Evolutionary conservation across 2,888 invertebrate genomes (phyloP), one percentile per base, ranked within the genome.

Genomic region (Leistus spinibarbis): DNA sequence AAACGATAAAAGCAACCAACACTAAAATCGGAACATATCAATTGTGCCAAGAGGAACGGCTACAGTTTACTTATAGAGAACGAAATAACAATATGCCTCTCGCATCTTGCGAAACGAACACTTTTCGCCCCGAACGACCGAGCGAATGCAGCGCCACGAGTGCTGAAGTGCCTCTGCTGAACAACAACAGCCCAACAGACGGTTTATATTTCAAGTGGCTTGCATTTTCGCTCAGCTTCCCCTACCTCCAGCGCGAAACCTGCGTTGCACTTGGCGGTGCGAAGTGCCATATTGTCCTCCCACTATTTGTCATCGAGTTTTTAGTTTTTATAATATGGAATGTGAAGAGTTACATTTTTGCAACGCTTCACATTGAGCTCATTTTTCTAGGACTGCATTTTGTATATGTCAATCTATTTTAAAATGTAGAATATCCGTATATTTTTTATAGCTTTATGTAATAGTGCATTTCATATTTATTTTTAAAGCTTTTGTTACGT

Each of bases 141-240:
- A 27, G 9, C 27, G 27, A 27, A 7, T 27, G 27, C 27, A 27
- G 27, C 27, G 27, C 27, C 27, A 27, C 40, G 40, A 40, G 40
- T 40, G 40, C 4, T 40, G 27, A 4, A 27, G 27, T 9, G 27
- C 27, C 27, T 7, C 40, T 40, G 40, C 4, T 40, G 40, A 40
- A 40, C 40, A 4, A 40, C 40, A 40, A 40, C 40, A 40, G 40
- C 40, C 13, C 54, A 54, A 54, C 54, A 54, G 54, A 13, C 54
- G 60, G 19, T 60, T 60, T 60, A 60, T 60, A 22, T 60, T 60
- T 60, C 60, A 60, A 60, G 60, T 60, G 60, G 60, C 60, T 60
- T 60, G 60, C 60, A 60, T 60, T 60, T 22, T 19, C 60, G 19
- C 5, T 40, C 40, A 40, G 13, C 40, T 40, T 40, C 7, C 7